phyloP scores from a whole-genome alignment of 1,140 invertebrate genomes.

The Lepidurus packardi region DNA sequence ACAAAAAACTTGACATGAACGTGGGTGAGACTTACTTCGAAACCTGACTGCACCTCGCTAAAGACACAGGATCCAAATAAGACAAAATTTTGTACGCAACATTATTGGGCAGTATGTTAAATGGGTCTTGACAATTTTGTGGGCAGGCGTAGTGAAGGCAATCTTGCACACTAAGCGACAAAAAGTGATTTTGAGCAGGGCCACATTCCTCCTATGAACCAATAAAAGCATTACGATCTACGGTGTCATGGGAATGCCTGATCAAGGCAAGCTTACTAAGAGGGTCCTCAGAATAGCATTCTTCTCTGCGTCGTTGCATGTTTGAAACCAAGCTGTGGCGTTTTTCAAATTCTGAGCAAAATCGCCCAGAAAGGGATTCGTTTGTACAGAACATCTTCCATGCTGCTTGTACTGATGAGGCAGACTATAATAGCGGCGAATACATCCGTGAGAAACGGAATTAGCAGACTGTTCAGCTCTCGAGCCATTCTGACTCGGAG shows the following conservation, averaged over 20 bases:
- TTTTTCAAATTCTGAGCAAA: constrained; percentile 23
- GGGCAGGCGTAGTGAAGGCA: constrained; percentile 47
- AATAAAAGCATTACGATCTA: constrained; percentile 23
- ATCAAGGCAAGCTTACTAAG: constrained; percentile 40
- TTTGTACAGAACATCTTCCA: constrained; percentile 2
- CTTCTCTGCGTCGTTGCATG: constrained; percentile 47
- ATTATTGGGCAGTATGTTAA: constrained; percentile 46
- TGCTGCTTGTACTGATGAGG: constrained; percentile 32
- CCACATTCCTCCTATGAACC: constrained; percentile 44
- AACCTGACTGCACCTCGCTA: constrained; percentile 31
- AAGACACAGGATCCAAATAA: constrained; percentile 46
- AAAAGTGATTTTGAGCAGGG: constrained; percentile 45
- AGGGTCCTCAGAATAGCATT: constrained; percentile 46
- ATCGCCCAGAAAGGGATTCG: constrained; percentile 7
- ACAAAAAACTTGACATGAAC: neutral
- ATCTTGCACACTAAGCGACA: constrained; percentile 46
- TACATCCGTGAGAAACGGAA: constrained; percentile 4
- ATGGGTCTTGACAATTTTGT: constrained; percentile 47
- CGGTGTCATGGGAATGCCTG: neutral
- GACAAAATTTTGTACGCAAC: constrained; percentile 47
- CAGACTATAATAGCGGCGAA: constrained; percentile 32
- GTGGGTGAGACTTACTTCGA: neutral
- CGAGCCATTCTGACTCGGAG: neutral
- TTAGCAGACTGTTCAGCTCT: constrained; percentile 25
- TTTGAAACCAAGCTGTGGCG: constrained; percentile 44